phyloP scores from a whole-genome alignment of 2,888 invertebrate species.

The Microctonus brassicae region DNA sequence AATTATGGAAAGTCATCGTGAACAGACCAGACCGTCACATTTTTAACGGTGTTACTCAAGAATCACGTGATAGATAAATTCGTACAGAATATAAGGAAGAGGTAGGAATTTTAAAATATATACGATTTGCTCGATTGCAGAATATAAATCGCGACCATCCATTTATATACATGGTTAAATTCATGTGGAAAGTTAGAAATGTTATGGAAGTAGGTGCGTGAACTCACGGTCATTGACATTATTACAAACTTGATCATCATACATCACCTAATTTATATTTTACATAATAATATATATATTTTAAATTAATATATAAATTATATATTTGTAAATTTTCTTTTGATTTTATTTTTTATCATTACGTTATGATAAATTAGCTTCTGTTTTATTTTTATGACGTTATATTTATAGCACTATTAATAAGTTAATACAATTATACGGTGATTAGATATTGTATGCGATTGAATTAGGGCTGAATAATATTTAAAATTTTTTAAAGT shows the following conservation, averaged over 20 bases:
- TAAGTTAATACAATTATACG: neutral
- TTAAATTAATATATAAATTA: too few relatives aligned
- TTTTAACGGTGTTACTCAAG: neutral
- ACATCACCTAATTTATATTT: neutral
- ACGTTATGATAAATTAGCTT: too few relatives aligned
- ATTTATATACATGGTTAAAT: neutral
- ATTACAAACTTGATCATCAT: neutral
- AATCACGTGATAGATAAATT: neutral
- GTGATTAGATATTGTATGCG: conserved; percentile 3
- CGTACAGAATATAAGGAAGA: neutral
- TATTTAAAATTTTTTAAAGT: neutral
- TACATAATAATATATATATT: neutral
- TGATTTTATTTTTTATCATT: too few relatives aligned
- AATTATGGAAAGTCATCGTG: neutral
- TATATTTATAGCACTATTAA: neutral
- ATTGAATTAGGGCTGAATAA: neutral
- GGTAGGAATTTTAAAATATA: neutral
- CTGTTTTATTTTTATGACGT: too few relatives aligned
- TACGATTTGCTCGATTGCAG: conserved; percentile 7
- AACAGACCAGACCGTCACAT: neutral
- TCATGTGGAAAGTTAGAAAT: conserved; percentile 18
- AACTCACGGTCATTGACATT: neutral
- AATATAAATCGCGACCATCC: conserved; percentile 6
- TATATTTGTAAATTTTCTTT: too few relatives aligned
- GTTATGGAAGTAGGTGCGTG: conserved; percentile 11